Evolutionary conservation across 2,888 invertebrate genomes (phyloP).

Genomic region (Psylliodes chrysocephalus): DNA sequence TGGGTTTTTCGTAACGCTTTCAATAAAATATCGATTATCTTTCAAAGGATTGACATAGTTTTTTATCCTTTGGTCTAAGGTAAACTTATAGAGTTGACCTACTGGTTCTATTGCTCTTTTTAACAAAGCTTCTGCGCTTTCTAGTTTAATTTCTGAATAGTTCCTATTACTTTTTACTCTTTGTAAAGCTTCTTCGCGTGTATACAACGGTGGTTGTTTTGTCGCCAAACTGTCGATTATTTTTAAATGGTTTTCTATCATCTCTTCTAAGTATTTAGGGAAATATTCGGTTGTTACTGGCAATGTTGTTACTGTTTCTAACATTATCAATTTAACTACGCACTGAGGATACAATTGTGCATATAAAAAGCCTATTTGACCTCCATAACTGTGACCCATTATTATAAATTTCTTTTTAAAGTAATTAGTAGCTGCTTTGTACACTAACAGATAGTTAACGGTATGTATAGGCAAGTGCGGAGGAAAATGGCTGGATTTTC

Average conservation of each 20-base stretch:
- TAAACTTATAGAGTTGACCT: constrained; percentile 64
- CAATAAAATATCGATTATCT: constrained; percentile 52
- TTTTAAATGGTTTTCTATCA: constrained; percentile 60
- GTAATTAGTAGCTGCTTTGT: constrained; percentile 52
- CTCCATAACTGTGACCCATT: constrained; percentile 66
- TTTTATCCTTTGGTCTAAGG: constrained; percentile 68
- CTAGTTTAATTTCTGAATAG: constrained; percentile 57
- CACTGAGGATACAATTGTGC: constrained; percentile 61
- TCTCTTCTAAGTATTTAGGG: constrained; percentile 53
- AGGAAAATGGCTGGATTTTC: constrained; percentile 68
- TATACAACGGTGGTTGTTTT: constrained; percentile 57
- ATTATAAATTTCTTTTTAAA: constrained; percentile 55
- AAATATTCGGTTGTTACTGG: constrained; percentile 50
- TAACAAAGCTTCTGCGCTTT: constrained; percentile 66
- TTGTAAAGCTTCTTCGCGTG: constrained; percentile 65
- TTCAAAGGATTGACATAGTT: constrained; percentile 58
- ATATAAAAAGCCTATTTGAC: constrained; percentile 61
- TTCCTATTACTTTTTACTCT: constrained; percentile 64
- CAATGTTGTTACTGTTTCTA: constrained; percentile 61
- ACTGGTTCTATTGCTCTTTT: constrained; percentile 63
- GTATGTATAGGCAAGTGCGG: constrained; percentile 56
- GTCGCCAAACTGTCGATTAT: constrained; percentile 52
- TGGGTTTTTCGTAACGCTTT: constrained; percentile 56
- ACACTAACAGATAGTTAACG: constrained; percentile 62
- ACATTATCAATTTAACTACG: constrained; percentile 62